Percentiles rank a stretch among this genome's conserved stretches.
Evolutionary conservation across 2,888 invertebrate genomes (phyloP).

Genomic region (Meloe dianella): DNA sequence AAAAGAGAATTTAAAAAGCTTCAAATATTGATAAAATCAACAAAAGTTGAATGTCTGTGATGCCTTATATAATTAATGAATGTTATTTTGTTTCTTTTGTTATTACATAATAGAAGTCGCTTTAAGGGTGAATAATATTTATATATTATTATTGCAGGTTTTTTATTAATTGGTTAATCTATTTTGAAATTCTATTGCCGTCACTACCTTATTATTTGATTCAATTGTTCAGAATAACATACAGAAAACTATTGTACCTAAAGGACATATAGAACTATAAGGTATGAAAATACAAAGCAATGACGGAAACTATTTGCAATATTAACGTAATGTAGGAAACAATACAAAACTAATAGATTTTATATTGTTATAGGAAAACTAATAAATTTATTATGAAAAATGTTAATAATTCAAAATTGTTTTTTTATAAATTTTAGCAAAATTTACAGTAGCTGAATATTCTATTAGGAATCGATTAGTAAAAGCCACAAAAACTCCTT

Average conservation of each 20-base stretch:
- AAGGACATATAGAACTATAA: slow-evolving; percentile 2
- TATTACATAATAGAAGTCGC: neutral
- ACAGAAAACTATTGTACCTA: neutral
- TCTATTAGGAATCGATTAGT: no score
- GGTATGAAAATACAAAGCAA: slow-evolving; percentile 1
- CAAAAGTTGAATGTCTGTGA: neutral
- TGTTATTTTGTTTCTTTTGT: neutral
- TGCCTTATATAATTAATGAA: neutral
- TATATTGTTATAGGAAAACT: no score
- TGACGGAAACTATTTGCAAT: neutral
- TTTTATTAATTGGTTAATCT: neutral
- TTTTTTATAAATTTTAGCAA: no score
- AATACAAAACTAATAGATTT: no score
- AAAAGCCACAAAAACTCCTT: no score
- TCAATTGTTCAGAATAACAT: neutral
- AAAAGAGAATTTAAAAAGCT: no score
- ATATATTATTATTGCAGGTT: neutral
- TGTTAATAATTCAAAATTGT: no score
- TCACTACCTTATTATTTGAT: neutral
- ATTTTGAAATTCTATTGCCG: neutral
- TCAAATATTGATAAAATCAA: no score
- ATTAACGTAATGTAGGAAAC: slow-evolving; percentile 3
- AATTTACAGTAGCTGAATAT: no score
- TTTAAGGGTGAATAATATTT: neutral
- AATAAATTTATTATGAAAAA: no score